phyloP scores from a whole-genome alignment of 2,888 invertebrate genomes.

The Ceriagrion tenellum region DNA sequence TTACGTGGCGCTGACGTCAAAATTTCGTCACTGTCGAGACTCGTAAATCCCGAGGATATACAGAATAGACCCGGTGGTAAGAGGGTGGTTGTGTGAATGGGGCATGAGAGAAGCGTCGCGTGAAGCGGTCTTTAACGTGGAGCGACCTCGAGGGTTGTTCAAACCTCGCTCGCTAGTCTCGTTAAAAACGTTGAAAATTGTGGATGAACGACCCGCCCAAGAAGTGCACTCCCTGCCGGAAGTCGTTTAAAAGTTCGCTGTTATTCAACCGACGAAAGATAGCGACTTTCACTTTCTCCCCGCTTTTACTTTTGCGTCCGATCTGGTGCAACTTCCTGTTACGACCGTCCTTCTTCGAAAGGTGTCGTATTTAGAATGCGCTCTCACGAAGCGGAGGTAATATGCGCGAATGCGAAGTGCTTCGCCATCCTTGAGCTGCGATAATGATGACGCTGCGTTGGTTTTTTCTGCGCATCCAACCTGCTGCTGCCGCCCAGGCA shows the following conservation, averaged over 20 bases:
- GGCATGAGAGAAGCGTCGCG: too few relatives aligned
- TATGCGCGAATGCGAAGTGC: neutral
- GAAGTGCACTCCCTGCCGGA: neutral
- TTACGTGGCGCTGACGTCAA: too few relatives aligned
- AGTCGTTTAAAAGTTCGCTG: neutral
- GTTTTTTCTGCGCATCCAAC: neutral
- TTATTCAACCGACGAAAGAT: constrained; percentile 8
- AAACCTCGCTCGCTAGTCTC: too few relatives aligned
- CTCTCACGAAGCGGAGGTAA: neutral
- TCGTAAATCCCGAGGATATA: too few relatives aligned
- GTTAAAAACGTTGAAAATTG: too few relatives aligned
- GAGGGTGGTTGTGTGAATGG: too few relatives aligned
- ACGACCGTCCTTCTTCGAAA: neutral
- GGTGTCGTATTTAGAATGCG: neutral
- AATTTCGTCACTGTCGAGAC: too few relatives aligned
- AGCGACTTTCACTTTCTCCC: neutral
- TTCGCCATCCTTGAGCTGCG: neutral
- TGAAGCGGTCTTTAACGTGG: too few relatives aligned
- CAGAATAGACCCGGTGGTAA: too few relatives aligned
- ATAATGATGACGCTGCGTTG: neutral
- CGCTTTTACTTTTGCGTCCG: neutral
- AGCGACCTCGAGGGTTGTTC: too few relatives aligned
- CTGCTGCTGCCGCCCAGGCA: too few relatives aligned
- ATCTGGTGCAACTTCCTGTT: constrained; percentile 1
- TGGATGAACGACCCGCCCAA: too few relatives aligned